Conservation (phyloP, 1,140 invertebrate species). For the Drosophila chauvacae region DNA sequence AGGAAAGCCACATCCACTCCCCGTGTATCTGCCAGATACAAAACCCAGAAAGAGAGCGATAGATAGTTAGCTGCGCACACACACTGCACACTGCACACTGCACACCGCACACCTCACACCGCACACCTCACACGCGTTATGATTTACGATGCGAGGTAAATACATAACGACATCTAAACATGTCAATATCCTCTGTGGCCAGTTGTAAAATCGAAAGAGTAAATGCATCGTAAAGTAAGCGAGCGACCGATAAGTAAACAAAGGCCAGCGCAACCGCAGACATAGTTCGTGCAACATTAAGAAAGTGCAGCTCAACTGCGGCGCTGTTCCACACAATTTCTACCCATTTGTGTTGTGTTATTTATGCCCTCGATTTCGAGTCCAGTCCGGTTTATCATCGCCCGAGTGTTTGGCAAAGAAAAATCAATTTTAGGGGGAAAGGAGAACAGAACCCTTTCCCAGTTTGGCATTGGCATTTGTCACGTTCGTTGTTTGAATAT, state of each 20-base stretch:
- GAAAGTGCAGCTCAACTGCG: slow-evolving; percentile 18
- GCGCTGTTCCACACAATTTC: slow-evolving; percentile 8
- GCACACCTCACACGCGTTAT: slow-evolving; percentile 69
- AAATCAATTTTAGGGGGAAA: slow-evolving; percentile 67
- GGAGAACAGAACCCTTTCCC: slow-evolving; percentile 15
- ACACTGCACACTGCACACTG: background rate
- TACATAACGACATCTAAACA: slow-evolving; percentile 82
- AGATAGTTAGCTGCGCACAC: slow-evolving; percentile 38
- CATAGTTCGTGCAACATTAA: slow-evolving; percentile 64
- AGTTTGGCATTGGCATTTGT: slow-evolving; percentile 22
- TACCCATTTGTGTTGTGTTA: slow-evolving; percentile 34
- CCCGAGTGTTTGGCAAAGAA: slow-evolving; percentile 62
- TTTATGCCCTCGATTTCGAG: slow-evolving; percentile 45
- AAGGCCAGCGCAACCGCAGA: slow-evolving; percentile 32
- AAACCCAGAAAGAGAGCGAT: slow-evolving; percentile 8
- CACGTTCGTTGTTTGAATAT: slow-evolving; percentile 51
- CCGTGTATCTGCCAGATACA: slow-evolving; percentile 61
- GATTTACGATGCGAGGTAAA: slow-evolving; percentile 79
- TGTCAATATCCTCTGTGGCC: slow-evolving; percentile 77
- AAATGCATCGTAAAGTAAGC: slow-evolving; percentile 76
- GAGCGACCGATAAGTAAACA: slow-evolving; percentile 73
- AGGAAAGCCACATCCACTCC: slow-evolving; percentile 32
- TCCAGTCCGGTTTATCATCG: slow-evolving; percentile 33
- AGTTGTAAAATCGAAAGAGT: slow-evolving; percentile 80
- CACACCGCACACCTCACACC: slow-evolving; percentile 1